These are phyloP conservation scores for Euplexia lucipara DNA, from an alignment of 2,888 invertebrate species.

Conservation along the genomic window DNA sequence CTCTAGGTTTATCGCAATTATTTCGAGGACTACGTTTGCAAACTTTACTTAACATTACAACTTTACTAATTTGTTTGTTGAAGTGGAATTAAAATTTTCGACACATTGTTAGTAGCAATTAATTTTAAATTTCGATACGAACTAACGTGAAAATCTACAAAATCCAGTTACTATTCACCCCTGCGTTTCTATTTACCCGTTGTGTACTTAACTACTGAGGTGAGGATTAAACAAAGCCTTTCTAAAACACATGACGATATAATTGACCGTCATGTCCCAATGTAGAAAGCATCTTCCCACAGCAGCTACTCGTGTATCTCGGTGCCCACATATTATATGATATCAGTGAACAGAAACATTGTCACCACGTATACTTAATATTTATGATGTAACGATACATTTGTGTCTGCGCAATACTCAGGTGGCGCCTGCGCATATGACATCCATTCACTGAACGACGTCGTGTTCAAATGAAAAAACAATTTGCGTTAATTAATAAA, in stretches of 20 bases:
- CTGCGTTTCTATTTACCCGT: too few species aligned
- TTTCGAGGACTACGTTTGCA: too few species aligned
- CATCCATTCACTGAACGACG: background rate
- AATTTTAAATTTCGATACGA: too few species aligned
- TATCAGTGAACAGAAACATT: constrained; percentile 28
- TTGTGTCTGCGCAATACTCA: background rate
- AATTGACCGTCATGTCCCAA: background rate
- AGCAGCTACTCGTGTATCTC: background rate
- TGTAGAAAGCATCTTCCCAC: constrained; percentile 14
- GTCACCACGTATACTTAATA: constrained; percentile 24
- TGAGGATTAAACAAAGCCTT: background rate
- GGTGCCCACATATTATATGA: constrained; percentile 18
- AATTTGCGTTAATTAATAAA: background rate
- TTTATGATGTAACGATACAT: constrained; percentile 39
- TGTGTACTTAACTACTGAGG: too few species aligned
- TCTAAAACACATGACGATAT: background rate
- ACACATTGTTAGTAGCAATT: too few species aligned
- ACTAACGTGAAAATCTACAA: too few species aligned
- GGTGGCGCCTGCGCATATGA: constrained; percentile 5
- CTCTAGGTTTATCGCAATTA: too few species aligned
- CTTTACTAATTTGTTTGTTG: too few species aligned
- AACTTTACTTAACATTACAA: too few species aligned
- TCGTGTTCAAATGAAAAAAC: too few species aligned
- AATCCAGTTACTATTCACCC: too few species aligned
- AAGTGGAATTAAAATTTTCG: too few species aligned